Base-by-base conservation (phyloP, 1,140 invertebrate genomes). In the Argopecten irradians region DNA sequence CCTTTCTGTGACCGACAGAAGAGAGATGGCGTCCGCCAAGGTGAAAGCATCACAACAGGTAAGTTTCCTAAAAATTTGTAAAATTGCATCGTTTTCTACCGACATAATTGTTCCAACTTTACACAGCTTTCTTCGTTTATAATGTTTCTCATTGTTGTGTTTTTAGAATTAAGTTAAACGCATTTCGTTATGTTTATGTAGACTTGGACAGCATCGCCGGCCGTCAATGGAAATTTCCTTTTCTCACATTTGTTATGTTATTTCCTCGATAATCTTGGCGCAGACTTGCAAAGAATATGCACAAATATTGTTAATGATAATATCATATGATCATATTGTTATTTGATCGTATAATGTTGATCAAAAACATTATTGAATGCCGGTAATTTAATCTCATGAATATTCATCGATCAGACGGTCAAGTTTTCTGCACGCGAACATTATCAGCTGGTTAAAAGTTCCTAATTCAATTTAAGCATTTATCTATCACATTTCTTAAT, bases 11-110 rank as follows among this genome's bases (percentile, higher is more conserved):
- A 88, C 82, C 89, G 86, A 35, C 82, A 83, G 88, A 83, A 46
- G 85, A 84, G 88, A 88, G 86, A 87, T 89, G 85, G 85, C 90
- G 86, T 83, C 88, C 46, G 55, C 86, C 86, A 86, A 87, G 88
- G 86, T 89, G 41, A 87, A 85, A 91, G 19, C 85, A n/a, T 39
- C 85, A 85, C 88, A 87, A 84, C 71, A 83, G 83, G 83, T 84
- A 35, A 71, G 46, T 71, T 71, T 71, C 22, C 22, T n/a, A 71
- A n/a, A 71, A 71, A 28, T 71, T 71, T 71, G 55, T 22, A 71
- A 71, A 71, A 28, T 16, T 71, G 55, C 55, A 71, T n/a, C n/a
- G n/a, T 28, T 71, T 28, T 28, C 22, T 71, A 3, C 8, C n/a
- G 55, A 28, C 7, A 71, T 71, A 28, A 28, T n/a, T 3, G 28